Conservation (phyloP, 2,797 vertebrate species). For the Molossus alvarezi region DNA sequence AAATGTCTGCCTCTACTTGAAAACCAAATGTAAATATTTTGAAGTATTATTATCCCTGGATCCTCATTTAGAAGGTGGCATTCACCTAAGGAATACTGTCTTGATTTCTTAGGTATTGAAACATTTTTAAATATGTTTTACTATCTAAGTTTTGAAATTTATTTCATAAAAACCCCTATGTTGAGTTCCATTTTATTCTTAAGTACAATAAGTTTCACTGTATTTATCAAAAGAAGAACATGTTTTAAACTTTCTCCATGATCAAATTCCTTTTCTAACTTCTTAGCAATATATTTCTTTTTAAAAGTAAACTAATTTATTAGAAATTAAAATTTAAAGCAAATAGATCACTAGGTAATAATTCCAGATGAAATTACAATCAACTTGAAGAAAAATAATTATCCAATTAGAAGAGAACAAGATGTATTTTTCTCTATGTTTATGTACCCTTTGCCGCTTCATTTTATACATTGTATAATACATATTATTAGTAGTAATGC, state of each 20-base stretch:
- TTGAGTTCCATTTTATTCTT: conserved; percentile 69
- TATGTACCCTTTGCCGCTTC: conserved; percentile 53
- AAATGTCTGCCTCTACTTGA: conserved; percentile 68
- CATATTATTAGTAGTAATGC: conserved; percentile 49
- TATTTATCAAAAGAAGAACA: conserved; percentile 20
- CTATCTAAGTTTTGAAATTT: conserved; percentile 57
- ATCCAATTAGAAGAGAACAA: conserved; percentile 61
- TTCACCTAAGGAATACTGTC: conserved; percentile 66
- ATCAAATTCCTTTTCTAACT: conserved; percentile 65
- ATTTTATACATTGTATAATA: conserved; percentile 77
- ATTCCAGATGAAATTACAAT: conserved; percentile 50
- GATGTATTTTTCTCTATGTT: conserved; percentile 75
- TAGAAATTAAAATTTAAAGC: conserved; percentile 70
- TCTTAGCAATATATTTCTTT: conserved; percentile 70
- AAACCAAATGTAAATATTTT: conserved; percentile 76
- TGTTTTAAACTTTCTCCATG: conserved; percentile 61
- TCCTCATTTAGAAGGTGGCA: conserved; percentile 55
- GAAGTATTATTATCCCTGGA: background rate
- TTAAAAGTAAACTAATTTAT: conserved; percentile 49
- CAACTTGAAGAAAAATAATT: conserved; percentile 66
- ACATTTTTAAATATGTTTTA: conserved; percentile 62
- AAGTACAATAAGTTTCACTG: conserved; percentile 41
- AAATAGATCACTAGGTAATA: conserved; percentile 67
- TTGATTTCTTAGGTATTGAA: conserved; percentile 67
- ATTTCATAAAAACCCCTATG: conserved; percentile 51